Base-by-base conservation (phyloP, 2,888 invertebrate species). In the Deilephila porcellus region DNA sequence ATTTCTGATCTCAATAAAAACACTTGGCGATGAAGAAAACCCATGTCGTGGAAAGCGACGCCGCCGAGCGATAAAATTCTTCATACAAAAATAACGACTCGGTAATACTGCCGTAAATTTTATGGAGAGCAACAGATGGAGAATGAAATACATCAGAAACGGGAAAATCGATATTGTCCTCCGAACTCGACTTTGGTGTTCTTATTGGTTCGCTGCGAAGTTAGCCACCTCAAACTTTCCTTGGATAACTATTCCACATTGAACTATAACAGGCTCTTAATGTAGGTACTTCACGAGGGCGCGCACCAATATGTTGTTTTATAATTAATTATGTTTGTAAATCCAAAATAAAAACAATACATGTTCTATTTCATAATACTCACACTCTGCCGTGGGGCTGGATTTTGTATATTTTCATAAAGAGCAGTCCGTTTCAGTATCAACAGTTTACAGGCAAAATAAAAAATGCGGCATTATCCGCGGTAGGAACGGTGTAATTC, bases 111-210 rank as follows among this genome's bases (percentile, higher is more conserved):
- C 89, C 93, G 91, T 94, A 92, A 94, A 93, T 91, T 94, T 93
- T 92, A 93, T 93, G 91, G 89, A 90, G 89, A 93, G 94, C 93
- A 94, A 94, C 94, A 94, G 94, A 94, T 94, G 93, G 93, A 89
- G 91, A 89, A 90, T 88, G 90, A 91, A 91, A 93, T 90, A 93
- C 90, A 92, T 90, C 89, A 86, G 84, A 85, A 86, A 81, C 81
- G 86, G 86, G 83, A 91, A 93, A 93, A 94, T 93, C 93, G 91
- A 94, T 94, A 93, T 90, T 87, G 87, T 84, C 88, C 90, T 86
- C 83, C 82, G 85, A 89, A 90, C 88, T 88, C 83, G 81, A 86
- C 85, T 83, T 84, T 79, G 81, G 81, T 82, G 84, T 83, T 90
- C 90, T 91, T 91, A 90, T 89, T 89, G 87, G 86, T 84, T 81